phyloP scores from a whole-genome alignment of 2,113 vertebrate species.

The Rhinolophus sinicus region DNA sequence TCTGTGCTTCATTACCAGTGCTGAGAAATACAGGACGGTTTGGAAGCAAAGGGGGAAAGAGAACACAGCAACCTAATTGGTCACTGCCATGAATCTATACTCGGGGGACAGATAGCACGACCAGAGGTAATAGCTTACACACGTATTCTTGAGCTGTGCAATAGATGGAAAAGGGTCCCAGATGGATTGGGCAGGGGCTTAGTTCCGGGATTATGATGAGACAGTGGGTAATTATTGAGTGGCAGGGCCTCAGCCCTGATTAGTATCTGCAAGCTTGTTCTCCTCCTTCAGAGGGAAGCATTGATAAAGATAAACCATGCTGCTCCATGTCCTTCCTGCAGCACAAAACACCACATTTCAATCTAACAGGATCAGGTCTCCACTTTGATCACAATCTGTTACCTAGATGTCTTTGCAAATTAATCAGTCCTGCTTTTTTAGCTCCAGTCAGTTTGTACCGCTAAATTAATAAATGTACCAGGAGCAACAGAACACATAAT shows the following conservation, averaged over 20 bases:
- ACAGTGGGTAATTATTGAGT: conserved; percentile 94
- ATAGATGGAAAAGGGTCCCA: conserved; percentile 92
- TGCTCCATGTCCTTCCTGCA: conserved; percentile 86
- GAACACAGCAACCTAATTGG: conserved; percentile 85
- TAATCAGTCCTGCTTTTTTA: conserved; percentile 91
- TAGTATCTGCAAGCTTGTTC: conserved; percentile 90
- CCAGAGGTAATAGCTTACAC: conserved; percentile 89
- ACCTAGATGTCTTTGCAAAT: conserved; percentile 92
- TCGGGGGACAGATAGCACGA: conserved; percentile 84
- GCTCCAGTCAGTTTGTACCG: conserved; percentile 88
- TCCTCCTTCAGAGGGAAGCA: conserved; percentile 89
- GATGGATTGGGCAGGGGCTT: conserved; percentile 97
- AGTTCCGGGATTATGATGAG: conserved; percentile 98
- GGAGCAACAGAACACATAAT: conserved; percentile 95
- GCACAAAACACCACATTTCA: conserved; percentile 88
- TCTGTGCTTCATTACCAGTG: conserved; percentile 70
- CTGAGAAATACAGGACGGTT: conserved; percentile 72
- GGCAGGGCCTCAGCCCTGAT: conserved; percentile 93
- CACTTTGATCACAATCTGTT: conserved; percentile 92
- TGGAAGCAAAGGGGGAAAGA: conserved; percentile 57
- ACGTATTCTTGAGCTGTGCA: conserved; percentile 87
- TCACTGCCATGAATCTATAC: conserved; percentile 85
- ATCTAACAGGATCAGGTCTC: conserved; percentile 91
- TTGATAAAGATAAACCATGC: conserved; percentile 90
- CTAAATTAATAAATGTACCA: conserved; percentile 95